Evolutionary conservation across 2,797 vertebrate species (phyloP).

Genomic region (Oryzias dopingdopingensis): DNA sequence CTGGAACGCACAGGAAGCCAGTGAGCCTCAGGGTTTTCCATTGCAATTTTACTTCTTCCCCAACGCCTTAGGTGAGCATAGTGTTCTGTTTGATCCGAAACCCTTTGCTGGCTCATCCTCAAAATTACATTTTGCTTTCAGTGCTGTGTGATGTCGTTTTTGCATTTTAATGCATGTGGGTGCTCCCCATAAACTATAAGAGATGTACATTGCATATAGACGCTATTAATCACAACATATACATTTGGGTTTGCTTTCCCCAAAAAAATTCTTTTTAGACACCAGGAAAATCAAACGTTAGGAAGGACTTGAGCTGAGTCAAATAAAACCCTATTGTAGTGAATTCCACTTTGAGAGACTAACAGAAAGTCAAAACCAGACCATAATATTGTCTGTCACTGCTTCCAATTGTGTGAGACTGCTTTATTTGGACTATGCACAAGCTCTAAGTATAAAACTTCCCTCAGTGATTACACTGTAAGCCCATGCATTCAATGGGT

Average conservation of each 20-base stretch:
- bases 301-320: constrained; percentile 30
- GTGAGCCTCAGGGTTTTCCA: constrained; percentile 35
- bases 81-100: constrained; percentile 35
- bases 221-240: constrained; percentile 17
- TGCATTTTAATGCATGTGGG: constrained; percentile 26
- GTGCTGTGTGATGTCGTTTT: constrained; percentile 5
- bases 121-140: constrained; percentile 22
- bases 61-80: constrained; percentile 40
- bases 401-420: constrained; percentile 18
- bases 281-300: constrained; percentile 12
- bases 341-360: constrained; percentile 22
- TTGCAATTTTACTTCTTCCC: constrained; percentile 42
- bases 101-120: constrained; percentile 36
- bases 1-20: constrained; percentile 40
- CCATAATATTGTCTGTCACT: constrained; percentile 29
- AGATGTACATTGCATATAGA: neutral
- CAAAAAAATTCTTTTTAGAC: constrained; percentile 10
- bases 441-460: constrained; percentile 43
- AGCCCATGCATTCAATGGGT: constrained; percentile 55
- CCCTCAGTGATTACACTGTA: constrained; percentile 48
- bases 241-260: constrained; percentile 10
- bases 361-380: constrained; percentile 37
- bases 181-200: constrained; percentile 16
- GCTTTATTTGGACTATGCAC: constrained; percentile 36
- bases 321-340: constrained; percentile 21